Conservation (phyloP, 1,140 invertebrate genomes). For the Diorhabda sublineata region DNA sequence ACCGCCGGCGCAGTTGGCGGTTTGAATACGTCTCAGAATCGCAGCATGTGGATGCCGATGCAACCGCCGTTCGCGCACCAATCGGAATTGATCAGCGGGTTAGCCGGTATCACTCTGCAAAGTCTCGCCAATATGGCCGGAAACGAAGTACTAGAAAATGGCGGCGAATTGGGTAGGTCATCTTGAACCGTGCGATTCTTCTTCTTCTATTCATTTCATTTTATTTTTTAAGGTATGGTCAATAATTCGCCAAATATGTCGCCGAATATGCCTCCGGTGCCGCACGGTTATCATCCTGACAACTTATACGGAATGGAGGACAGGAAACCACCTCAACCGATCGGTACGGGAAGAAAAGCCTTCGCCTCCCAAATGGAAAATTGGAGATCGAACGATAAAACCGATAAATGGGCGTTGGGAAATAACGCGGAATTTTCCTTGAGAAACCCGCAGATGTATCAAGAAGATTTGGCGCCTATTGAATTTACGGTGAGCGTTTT, state of each 20-base stretch:
- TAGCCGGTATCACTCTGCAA: conserved; percentile 46
- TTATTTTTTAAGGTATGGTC: conserved; percentile 22
- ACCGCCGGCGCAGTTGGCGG: conserved; percentile 5
- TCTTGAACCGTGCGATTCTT: not conserved
- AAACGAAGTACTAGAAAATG: conserved; percentile 53
- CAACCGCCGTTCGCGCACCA: conserved; percentile 38
- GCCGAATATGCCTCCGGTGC: conserved; percentile 47
- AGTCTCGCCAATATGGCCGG: conserved; percentile 52
- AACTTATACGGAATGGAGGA: conserved; percentile 43
- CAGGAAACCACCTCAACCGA: conserved; percentile 69
- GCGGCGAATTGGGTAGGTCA: conserved; percentile 35
- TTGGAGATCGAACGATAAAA: conserved; percentile 57
- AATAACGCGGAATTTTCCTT: conserved; percentile 34
- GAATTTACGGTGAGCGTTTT: conserved; percentile 48
- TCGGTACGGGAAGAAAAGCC: conserved; percentile 68
- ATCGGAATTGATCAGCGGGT: conserved; percentile 38
- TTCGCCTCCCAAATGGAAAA: conserved; percentile 48
- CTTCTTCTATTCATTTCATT: not conserved
- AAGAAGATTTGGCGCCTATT: conserved; percentile 44
- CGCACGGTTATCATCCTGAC: conserved; percentile 35
- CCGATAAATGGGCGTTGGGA: conserved; percentile 42
- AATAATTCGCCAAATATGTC: conserved; percentile 59
- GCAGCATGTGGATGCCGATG: conserved; percentile 34
- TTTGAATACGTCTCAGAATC: conserved; percentile 15
- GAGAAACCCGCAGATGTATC: conserved; percentile 43